A percentile compares a stretch with the other conserved stretches of the same genome.
These are phyloP conservation scores for Ctenomys sociabilis DNA, from an alignment of 2,113 vertebrate species.

Conservation along the genomic window DNA sequence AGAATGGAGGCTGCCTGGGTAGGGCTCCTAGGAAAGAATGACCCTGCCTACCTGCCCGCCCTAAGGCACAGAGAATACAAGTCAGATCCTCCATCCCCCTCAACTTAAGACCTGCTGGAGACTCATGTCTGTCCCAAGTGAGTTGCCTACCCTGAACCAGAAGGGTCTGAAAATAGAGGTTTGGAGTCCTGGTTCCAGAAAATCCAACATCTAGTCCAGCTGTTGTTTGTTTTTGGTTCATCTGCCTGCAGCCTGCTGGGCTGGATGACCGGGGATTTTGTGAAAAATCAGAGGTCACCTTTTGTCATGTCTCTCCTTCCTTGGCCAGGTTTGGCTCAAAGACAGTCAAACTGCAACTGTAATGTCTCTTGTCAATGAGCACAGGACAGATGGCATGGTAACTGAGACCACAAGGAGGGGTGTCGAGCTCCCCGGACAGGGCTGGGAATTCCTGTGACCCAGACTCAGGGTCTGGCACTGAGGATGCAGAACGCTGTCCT, in stretches of 20 bases:
- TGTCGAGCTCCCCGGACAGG: neutral
- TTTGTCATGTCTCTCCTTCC: too few relatives aligned
- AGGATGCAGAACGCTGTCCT: neutral
- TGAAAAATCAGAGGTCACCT: too few relatives aligned
- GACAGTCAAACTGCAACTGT: rapidly evolving
- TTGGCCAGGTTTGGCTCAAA: neutral
- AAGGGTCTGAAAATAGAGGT: neutral
- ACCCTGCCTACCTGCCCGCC: neutral
- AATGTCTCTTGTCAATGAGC: too few relatives aligned
- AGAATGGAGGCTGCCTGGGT: too few relatives aligned
- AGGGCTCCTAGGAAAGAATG: neutral
- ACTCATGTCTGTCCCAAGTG: neutral
- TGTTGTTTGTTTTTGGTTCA: neutral
- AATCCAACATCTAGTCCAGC: neutral
- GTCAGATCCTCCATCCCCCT: neutral
- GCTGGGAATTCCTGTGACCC: neutral
- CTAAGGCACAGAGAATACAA: neutral
- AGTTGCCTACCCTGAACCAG: too few relatives aligned
- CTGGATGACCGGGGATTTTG: too few relatives aligned
- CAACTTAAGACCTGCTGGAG: neutral
- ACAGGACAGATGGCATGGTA: rapidly evolving
- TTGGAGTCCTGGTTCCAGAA: neutral
- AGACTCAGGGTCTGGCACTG: neutral
- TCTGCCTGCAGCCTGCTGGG: neutral
- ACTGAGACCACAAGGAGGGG: neutral